Percentiles rank a stretch among this genome's conserved stretches.
These are phyloP conservation scores for Marisa cornuarietis DNA, from an alignment of 1,140 invertebrate species.

Conservation along the genomic window DNA sequence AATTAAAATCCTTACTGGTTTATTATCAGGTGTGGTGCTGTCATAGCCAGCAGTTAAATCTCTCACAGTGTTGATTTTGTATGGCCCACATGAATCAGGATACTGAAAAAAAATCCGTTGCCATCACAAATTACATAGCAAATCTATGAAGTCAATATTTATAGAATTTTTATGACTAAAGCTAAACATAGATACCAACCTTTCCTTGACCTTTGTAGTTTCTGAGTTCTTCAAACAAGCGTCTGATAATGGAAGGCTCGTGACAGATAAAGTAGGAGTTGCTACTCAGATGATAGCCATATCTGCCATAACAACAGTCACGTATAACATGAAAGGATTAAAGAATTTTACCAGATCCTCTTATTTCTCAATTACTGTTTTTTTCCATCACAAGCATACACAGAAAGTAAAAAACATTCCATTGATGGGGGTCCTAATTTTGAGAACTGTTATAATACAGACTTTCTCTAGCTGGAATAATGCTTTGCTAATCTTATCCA, in stretches of 20 bases:
- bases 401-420: too few species aligned
- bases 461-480: too few species aligned
- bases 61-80: conserved; percentile 78
- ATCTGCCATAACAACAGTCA: conserved; percentile 58
- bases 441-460: too few species aligned
- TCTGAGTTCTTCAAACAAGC: conserved; percentile 85
- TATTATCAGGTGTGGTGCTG: conserved; percentile 76
- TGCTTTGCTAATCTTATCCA: too few species aligned
- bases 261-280: conserved; percentile 92
- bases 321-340: background rate
- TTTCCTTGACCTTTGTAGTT: conserved; percentile 75
- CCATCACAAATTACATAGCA: background rate
- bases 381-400: too few species aligned
- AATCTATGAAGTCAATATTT: background rate
- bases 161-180: background rate
- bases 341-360: too few species aligned
- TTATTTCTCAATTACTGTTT: too few species aligned
- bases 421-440: too few species aligned
- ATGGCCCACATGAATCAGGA: conserved; percentile 72
- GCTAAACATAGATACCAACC: conserved; percentile 66
- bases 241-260: conserved; percentile 76
- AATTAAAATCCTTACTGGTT: conserved; percentile 69
- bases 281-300: conserved; percentile 85
- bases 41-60: conserved; percentile 93
- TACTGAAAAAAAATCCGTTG: conserved; percentile 49